Conservation (phyloP, 2,113 vertebrate genomes). For the Zosterops borbonicus region DNA sequence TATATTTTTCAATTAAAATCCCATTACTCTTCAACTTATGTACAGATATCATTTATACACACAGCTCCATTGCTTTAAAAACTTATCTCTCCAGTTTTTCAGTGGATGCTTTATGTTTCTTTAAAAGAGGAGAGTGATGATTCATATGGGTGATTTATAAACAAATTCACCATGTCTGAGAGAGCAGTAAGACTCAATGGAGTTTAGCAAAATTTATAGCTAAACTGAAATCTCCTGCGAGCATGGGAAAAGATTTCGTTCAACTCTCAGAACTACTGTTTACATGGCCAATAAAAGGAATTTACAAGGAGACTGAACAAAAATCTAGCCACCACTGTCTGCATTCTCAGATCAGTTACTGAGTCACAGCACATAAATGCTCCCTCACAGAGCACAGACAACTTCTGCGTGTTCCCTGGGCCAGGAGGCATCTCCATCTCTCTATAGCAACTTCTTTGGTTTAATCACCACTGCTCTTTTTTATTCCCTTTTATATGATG, state of each 20-base stretch:
- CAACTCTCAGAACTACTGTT: conserved; percentile 37
- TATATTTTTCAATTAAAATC: background rate
- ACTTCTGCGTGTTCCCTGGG: background rate
- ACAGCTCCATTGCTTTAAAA: background rate
- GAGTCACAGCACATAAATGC: background rate
- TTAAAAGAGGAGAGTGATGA: conserved; percentile 20
- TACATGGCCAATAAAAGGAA: conserved; percentile 49
- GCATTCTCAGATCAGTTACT: background rate
- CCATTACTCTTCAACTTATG: background rate
- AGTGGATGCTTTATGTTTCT: conserved; percentile 15
- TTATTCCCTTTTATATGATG: background rate
- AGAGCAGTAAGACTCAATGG: conserved; percentile 25
- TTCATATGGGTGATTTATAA: conserved; percentile 46
- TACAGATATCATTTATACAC: background rate
- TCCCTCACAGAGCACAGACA: background rate
- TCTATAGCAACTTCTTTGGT: background rate
- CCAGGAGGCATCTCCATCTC: background rate
- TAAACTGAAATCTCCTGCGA: conserved; percentile 16
- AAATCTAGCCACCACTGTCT: background rate
- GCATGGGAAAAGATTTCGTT: conserved; percentile 15
- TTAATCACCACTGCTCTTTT: background rate
- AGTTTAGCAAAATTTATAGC: conserved; percentile 51
- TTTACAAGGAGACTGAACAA: conserved; percentile 20
- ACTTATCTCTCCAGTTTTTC: background rate
- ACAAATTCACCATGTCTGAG: conserved; percentile 38